Evolutionary conservation across 2,113 vertebrate genomes (phyloP), one percentile per base, ranked within the genome.

Genomic region (Hyperopisus bebe): DNA sequence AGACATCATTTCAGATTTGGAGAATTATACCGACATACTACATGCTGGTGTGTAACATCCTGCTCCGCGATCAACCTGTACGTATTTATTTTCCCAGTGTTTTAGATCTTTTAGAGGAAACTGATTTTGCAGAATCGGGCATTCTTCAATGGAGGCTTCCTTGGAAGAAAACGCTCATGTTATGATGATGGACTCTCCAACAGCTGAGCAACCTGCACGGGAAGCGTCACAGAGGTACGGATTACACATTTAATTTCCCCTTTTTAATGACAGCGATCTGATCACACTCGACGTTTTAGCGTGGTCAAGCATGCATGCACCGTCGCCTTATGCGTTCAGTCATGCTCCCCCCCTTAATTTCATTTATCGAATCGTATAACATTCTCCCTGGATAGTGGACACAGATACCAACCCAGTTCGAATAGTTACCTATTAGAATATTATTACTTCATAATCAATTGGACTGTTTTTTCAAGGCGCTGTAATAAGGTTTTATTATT

Each of bases 121-220:
- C 39, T n/a, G 42, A n/a, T 19, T 85, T 83, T 24, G 24, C 42
- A 86, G 87, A 50, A 3, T 83, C 58, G 88, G 5, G 6, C 35
- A 89, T 84, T 66, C 47, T 90, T 80, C 55, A 89, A 96, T 96
- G 95, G 95, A 96, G 3, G 92, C 93, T 53, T 85, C 91, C 87
- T 93, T 95, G 24, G 91, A 93, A 89, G 94, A 95, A 58, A 94
- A 94, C 93, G 93, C 94, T 89, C 95, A 95, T 51, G 94, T 92
- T 91, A 94, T 94, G 88, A 91, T 93, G 93, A 93, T 93, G 94
- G 95, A 95, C 51, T 92, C 93, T 90, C 91, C 92, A 21, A 47
- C 91, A 89, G 92, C 93, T 90, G 94, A 95, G 44, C 91, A 88
- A 92, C 93, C 91, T 42, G 91, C 92, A 84, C 94, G 89, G 77